Evolutionary conservation across 2,797 vertebrate genomes (phyloP).

Genomic region (Dendrocincla fuliginosa): DNA sequence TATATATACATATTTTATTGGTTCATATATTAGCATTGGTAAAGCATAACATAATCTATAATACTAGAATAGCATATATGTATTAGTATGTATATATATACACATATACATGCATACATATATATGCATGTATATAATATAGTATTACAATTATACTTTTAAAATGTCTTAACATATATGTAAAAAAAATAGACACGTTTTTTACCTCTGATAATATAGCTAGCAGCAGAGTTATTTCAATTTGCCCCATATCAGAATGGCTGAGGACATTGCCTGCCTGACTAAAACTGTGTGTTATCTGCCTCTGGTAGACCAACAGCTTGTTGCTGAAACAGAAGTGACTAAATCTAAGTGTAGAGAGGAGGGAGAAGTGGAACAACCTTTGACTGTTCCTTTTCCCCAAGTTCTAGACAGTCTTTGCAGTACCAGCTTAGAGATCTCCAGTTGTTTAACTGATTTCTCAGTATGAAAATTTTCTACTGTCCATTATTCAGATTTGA

Average conservation of each 20-base stretch:
- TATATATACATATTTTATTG: neutral
- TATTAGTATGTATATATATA: neutral
- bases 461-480: neutral
- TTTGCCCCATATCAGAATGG: neutral
- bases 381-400: neutral
- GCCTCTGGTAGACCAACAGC: neutral
- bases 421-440: neutral
- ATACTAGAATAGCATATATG: neutral
- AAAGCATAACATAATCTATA: neutral
- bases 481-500: neutral
- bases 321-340: neutral
- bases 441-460: neutral
- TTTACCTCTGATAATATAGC: neutral
- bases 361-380: neutral
- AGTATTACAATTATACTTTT: neutral
- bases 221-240: neutral
- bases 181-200: neutral
- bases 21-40: neutral
- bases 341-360: neutral
- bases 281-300: neutral
- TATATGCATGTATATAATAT: neutral
- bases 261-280: neutral
- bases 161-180: rapidly evolving
- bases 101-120: neutral
- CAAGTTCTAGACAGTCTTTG: neutral